A percentile compares a stretch with the other conserved stretches of the same genome.
Evolutionary conservation across 1,140 invertebrate species (phyloP).

Genomic region (Aphelenchoides avenae): DNA sequence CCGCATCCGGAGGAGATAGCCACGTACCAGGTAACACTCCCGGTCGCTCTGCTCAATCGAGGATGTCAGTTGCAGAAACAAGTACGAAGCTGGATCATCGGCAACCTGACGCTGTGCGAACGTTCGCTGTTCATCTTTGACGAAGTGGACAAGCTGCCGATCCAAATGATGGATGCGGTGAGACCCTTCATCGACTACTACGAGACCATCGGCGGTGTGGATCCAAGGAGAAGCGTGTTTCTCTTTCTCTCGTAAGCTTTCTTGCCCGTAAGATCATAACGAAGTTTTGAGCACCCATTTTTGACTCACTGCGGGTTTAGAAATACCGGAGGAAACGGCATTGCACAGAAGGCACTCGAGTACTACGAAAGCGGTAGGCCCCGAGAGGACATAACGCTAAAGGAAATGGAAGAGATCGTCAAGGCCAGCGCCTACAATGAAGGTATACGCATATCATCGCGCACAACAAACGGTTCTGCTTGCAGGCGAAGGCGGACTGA

Average conservation of each 20-base stretch:
- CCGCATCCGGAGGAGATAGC: constrained; percentile 62
- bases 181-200: constrained; percentile 85
- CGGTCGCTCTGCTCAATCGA: constrained; percentile 13
- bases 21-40: constrained; percentile 65
- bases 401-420: constrained; percentile 74
- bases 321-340: constrained; percentile 73
- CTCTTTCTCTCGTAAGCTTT: constrained; percentile 69
- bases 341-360: constrained; percentile 67
- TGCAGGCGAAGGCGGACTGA: constrained; percentile 70
- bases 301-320: constrained; percentile 65
- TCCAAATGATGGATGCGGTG: constrained; percentile 74
- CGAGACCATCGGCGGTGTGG: constrained; percentile 64
- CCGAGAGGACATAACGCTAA: constrained; percentile 68
- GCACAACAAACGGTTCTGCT: constrained; percentile 19
- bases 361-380: constrained; percentile 68
- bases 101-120: constrained; percentile 68
- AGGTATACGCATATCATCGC: constrained; percentile 50
- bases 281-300: constrained; percentile 12
- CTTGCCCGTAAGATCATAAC: background rate
- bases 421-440: constrained; percentile 71
- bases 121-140: constrained; percentile 87
- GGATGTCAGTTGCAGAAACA: constrained; percentile 62
- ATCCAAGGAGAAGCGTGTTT: constrained; percentile 72
- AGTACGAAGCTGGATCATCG: constrained; percentile 66
- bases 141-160: constrained; percentile 89